phyloP scores from a whole-genome alignment of 1,140 invertebrate species.

The Patella vulgata region DNA sequence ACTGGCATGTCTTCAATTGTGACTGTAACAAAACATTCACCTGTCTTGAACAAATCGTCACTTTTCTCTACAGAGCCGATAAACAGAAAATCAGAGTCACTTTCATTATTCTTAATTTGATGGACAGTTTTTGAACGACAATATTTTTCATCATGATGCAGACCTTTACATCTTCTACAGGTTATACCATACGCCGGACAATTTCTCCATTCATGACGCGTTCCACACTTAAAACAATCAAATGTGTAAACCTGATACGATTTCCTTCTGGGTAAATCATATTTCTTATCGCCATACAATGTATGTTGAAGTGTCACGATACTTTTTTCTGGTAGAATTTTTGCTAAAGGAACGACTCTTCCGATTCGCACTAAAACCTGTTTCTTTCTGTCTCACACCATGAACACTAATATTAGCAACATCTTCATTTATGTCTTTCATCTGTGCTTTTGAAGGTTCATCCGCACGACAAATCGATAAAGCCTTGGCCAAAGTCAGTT shows the following conservation, averaged over 20 bases:
- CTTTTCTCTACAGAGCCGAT: conserved; percentile 6
- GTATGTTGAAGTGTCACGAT: too few relatives aligned
- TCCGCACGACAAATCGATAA: conserved; percentile 7
- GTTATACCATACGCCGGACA: conserved; percentile 12
- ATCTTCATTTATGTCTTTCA: conserved; percentile 9
- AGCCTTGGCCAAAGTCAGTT: conserved; percentile 22
- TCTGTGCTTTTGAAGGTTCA: conserved; percentile 6
- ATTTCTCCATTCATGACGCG: background rate
- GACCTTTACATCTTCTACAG: conserved; percentile 9
- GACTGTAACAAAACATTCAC: conserved; percentile 3
- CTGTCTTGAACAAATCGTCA: background rate
- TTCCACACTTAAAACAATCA: conserved; percentile 6
- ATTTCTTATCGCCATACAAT: too few relatives aligned
- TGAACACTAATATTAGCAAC: conserved; percentile 2
- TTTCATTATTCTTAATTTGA: background rate
- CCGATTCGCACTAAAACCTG: background rate
- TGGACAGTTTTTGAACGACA: conserved; percentile 13
- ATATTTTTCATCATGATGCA: conserved; percentile 11
- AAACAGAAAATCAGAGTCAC: conserved; percentile 9
- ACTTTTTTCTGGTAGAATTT: conserved; percentile 1
- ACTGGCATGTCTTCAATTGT: background rate
- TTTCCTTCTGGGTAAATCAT: too few relatives aligned
- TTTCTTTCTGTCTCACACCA: background rate
- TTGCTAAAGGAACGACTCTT: background rate
- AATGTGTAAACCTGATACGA: background rate